Percentiles rank a stretch among this genome's conserved stretches.
Conservation (phyloP, 2,888 invertebrate genomes). For the Drymonia ruficornis region DNA sequence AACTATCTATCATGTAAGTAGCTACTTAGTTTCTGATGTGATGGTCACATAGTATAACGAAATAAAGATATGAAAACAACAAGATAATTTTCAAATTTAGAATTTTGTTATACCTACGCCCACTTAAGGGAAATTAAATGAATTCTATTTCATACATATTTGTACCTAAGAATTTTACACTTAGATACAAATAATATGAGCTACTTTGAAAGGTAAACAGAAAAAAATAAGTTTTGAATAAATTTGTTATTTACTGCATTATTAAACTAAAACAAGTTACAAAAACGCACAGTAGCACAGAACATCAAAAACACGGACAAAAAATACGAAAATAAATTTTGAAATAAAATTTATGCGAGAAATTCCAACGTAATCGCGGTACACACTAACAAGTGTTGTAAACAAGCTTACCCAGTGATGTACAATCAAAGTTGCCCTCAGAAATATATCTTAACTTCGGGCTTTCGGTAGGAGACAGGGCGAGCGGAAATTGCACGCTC, state of each 20-base stretch:
- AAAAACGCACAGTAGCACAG: background rate
- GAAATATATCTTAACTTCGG: conserved; percentile 19
- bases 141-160: too few species aligned
- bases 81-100: too few species aligned
- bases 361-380: conserved; percentile 48
- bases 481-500: conserved; percentile 68
- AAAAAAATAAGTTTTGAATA: background rate
- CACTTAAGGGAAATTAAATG: too few species aligned
- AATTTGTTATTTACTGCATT: background rate
- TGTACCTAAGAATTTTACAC: too few species aligned
- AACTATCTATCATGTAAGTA: conserved; percentile 31
- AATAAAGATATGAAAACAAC: background rate
- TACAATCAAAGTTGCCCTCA: conserved; percentile 64
- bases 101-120: too few species aligned
- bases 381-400: conserved; percentile 64
- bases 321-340: background rate
- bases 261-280: too few species aligned
- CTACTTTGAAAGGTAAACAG: background rate
- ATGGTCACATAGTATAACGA: background rate
- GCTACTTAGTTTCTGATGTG: conserved; percentile 12
- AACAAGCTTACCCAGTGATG: conserved; percentile 56
- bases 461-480: conserved; percentile 34
- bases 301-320: background rate
- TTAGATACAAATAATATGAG: background rate
- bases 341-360: conserved; percentile 38